Evolutionary conservation across 2,113 vertebrate species (phyloP).

Genomic region (Polypterus senegalus): DNA sequence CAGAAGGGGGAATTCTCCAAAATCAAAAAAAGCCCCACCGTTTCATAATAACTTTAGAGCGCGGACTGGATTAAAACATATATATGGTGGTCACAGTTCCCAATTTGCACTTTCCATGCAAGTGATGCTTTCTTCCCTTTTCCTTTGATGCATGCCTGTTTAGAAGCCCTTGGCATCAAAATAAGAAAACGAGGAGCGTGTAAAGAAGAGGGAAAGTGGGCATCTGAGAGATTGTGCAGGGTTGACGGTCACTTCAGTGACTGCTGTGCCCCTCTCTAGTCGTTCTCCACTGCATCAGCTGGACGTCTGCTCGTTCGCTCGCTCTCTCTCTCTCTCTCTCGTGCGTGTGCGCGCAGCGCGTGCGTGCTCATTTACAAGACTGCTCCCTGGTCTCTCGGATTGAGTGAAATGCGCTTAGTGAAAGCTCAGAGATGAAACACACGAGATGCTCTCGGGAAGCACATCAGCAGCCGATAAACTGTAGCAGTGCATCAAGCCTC

Average conservation of each 20-base stretch:
- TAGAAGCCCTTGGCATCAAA: slow-evolving; percentile 19
- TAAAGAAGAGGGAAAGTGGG: background rate
- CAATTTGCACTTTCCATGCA: slow-evolving; percentile 30
- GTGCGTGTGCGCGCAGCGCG: slow-evolving; percentile 18
- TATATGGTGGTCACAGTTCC: slow-evolving; percentile 33
- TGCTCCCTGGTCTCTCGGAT: slow-evolving; percentile 20
- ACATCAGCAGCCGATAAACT: slow-evolving; percentile 23
- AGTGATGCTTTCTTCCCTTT: slow-evolving; percentile 29
- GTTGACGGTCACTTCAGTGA: slow-evolving; percentile 31
- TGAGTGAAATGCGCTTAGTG: slow-evolving; percentile 15
- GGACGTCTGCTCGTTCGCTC: slow-evolving; percentile 8
- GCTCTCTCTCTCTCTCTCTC: no score
- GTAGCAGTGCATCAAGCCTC: slow-evolving; percentile 15
- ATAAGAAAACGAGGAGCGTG: background rate
- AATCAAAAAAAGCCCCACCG: background rate
- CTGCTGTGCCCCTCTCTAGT: slow-evolving; percentile 29
- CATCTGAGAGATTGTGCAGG: slow-evolving; percentile 16
- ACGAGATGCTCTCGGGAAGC: slow-evolving; percentile 24
- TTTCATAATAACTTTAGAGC: slow-evolving; percentile 32
- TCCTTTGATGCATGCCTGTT: slow-evolving; percentile 23
- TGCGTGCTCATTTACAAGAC: slow-evolving; percentile 21
- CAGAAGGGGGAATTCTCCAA: slow-evolving; percentile 3
- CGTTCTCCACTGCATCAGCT: slow-evolving; percentile 29
- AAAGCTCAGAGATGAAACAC: slow-evolving; percentile 20
- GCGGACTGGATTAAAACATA: slow-evolving; percentile 22